Evolutionary conservation across 2,888 invertebrate species (phyloP), one percentile per base, ranked within the genome.

Genomic region (Ophonus ardosiacus): DNA sequence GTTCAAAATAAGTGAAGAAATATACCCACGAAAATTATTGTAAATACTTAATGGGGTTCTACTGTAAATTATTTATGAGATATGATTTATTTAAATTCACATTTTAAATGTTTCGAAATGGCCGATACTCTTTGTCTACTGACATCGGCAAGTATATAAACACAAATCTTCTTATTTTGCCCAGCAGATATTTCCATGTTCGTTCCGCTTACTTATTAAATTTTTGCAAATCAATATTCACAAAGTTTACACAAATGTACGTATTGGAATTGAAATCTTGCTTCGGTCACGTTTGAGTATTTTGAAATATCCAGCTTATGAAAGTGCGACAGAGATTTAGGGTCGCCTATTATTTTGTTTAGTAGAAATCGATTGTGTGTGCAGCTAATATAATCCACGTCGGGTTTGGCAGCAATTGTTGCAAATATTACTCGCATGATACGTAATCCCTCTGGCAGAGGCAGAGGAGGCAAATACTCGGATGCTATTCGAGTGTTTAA

Each of bases 401-500:
- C 68, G 8, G 21, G 78, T 78, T 76, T 78, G 78, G 21, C 57
- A 56, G 78, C 78, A 78, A 78, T 78, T 78, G 78, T 78, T 78
- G 78, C 51, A 56, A 78, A 78, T 78, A 43, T 78, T 18, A 15
- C 57, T 7, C 56, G 78, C 31, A 78, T 57, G 78, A 24, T 13
- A 24, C 56, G 51, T 56, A 56, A 51, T 56, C 51, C 76, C n/a
- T 7, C 4, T 15, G 68, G 31, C 6, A 13, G 10, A 17, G 59
- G 59, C 59, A 5, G 59, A 18, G 21, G 43, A 59, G 18, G 59
- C 59, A 59, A 59, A 59, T 59, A 59, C 59, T 7, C 68, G 24
- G 68, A 68, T 68, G 68, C 38, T 38, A 68, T 63, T 78, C 63
- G 78, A 84, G 84, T 84, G 84, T 84, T 84, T 83, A 83, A 83